Conservation (phyloP, 2,888 invertebrate species). For the Hymenopus coronatus region DNA sequence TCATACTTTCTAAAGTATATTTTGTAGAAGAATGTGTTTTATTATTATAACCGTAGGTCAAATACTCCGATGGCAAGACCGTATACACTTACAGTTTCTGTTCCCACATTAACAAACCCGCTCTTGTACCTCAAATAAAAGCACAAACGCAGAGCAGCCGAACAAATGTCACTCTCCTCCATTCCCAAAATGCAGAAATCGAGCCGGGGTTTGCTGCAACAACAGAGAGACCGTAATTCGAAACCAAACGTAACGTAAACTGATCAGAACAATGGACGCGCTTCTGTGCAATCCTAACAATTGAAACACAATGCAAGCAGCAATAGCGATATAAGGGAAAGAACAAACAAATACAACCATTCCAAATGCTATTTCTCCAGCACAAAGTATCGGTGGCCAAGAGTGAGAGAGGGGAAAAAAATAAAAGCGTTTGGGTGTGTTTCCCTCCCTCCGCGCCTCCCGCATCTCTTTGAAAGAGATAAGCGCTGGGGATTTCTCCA, state of each 20-base stretch:
- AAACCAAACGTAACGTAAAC: not conserved
- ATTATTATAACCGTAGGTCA: too few relatives aligned
- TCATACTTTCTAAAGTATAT: too few relatives aligned
- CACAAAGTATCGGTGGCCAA: not conserved
- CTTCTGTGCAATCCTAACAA: not conserved
- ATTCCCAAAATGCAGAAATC: not conserved
- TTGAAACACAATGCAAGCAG: not conserved
- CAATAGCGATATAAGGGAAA: not conserved
- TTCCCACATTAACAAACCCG: too few relatives aligned
- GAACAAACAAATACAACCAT: not conserved
- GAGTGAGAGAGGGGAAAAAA: not conserved
- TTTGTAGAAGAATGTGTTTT: too few relatives aligned
- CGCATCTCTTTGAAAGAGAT: not conserved
- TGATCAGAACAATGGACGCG: not conserved
- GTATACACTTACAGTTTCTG: too few relatives aligned
- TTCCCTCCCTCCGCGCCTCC: not conserved
- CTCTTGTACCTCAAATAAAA: not conserved
- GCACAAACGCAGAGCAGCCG: not conserved
- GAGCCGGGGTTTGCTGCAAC: not conserved
- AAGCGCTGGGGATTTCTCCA: not conserved
- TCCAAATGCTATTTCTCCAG: not conserved
- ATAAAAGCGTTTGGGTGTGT: not conserved
- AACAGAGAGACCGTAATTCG: not conserved
- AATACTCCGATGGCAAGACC: too few relatives aligned
- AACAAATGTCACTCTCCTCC: not conserved